phyloP scores from a whole-genome alignment of 92 coral and sea anemone species.

The Palythoa grandiflora region DNA sequence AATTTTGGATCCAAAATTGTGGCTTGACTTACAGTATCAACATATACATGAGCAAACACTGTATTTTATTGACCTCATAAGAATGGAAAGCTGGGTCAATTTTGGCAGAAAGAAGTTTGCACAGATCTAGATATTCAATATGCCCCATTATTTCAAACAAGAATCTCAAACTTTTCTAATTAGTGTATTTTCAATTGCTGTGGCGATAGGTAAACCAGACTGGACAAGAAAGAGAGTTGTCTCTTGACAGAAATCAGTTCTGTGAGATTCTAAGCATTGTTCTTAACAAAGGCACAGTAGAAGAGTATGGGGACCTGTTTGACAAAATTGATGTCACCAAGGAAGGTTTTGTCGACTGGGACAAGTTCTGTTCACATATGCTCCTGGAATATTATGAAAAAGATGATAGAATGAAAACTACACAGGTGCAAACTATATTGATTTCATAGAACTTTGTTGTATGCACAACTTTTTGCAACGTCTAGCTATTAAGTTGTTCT shows the following conservation, averaged over 20 bases:
- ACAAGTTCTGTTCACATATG: constrained; percentile 97
- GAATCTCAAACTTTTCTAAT: too few relatives aligned
- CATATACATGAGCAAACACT: too few relatives aligned
- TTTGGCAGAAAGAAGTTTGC: too few relatives aligned
- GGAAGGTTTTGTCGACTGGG: constrained; percentile 99
- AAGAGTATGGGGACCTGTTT: constrained; percentile 92
- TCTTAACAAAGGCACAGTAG: constrained; percentile 86
- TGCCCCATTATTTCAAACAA: too few relatives aligned
- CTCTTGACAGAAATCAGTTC: constrained; percentile 92
- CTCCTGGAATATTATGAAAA: constrained; percentile 97
- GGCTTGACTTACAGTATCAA: too few relatives aligned
- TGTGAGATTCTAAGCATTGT: constrained; percentile 95
- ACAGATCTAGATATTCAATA: too few relatives aligned
- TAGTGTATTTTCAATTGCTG: background rate
- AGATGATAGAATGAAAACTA: constrained; percentile 98
- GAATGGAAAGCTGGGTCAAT: too few relatives aligned
- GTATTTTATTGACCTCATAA: too few relatives aligned
- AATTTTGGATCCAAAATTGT: too few relatives aligned
- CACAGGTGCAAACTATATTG: constrained; percentile 91
- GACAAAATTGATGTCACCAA: constrained; percentile 92
- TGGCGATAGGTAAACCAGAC: constrained; percentile 82
- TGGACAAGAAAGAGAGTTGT: constrained; percentile 85
- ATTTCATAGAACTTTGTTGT: too few relatives aligned
- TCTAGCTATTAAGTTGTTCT: too few relatives aligned
- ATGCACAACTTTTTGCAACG: too few relatives aligned